phyloP scores from a whole-genome alignment of 2,113 vertebrate species.

The Gyps fulvus region DNA sequence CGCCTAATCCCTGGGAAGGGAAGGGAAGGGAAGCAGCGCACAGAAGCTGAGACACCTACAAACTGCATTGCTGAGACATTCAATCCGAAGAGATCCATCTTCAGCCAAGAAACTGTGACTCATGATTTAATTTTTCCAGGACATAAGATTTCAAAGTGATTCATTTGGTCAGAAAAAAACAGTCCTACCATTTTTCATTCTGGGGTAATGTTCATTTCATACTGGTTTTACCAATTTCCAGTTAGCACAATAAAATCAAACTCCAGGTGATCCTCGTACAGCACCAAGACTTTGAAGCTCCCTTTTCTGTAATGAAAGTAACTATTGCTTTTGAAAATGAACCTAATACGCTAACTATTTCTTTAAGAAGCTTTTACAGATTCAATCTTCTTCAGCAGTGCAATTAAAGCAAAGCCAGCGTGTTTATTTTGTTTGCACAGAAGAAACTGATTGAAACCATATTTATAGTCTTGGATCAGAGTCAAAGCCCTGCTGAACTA shows the following conservation, averaged over 20 bases:
- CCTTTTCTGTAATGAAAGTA: neutral
- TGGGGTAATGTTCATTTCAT: neutral
- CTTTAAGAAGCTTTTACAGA: neutral
- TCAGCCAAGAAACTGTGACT: conserved; percentile 47
- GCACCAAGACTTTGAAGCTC: neutral
- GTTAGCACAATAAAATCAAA: neutral
- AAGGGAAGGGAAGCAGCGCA: neutral
- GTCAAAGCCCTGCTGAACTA: conserved; percentile 33
- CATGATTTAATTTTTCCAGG: conserved; percentile 31
- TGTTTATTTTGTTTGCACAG: conserved; percentile 10
- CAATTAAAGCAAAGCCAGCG: neutral
- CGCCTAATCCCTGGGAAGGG: neutral
- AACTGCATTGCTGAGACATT: conserved; percentile 23
- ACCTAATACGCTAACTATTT: neutral
- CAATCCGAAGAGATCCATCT: conserved; percentile 7
- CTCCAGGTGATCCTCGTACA: neutral
- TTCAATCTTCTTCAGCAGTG: neutral
- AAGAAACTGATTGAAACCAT: conserved; percentile 22
- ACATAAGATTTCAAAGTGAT: conserved; percentile 33
- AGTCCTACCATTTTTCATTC: neutral
- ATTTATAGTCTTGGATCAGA: conserved; percentile 20
- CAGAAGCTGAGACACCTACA: conserved; percentile 32
- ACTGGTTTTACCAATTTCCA: neutral
- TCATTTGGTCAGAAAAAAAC: conserved; percentile 19
- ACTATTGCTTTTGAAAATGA: neutral